Base-by-base conservation (phyloP, 2,888 invertebrate genomes). In the Leptinotarsa juncta region DNA sequence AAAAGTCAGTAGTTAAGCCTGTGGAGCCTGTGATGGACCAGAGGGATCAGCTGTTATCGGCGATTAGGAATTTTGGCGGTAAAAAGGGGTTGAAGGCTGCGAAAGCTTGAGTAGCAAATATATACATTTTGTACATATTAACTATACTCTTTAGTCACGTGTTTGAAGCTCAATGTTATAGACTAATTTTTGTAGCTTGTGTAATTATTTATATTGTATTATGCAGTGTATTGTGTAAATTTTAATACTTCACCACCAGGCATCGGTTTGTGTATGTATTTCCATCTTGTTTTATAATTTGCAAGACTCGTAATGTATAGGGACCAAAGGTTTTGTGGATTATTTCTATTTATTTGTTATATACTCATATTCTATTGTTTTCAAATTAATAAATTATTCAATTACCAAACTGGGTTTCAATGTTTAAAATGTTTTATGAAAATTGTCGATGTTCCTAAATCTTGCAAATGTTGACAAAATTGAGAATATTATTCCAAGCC, bases 61-160 rank as follows among this genome's bases (percentile, higher is more conserved):
- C 94, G 20, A 95, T 95, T 82, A 89, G 94, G 78, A 92, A 90
- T 84, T 94, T 94, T 78, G 93, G 93, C 15, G 88, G 88, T 7
- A 87, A 87, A 73, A 87, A 87, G 73, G 88, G 88, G 32, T 80
- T 88, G 57, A 86, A 82, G 76, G 77, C 84, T 65, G 84, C 81
- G 23, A 86, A 85, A 83, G 81, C 82, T 42, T 84, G 80, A 82
- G 20, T 26, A 66, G 48, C 26, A 16, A 49, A 62, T 18, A 4
- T 60, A 49, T 49, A 48, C 32, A 16, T 48, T 18, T 71, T 65
- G 71, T 71, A 71, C 18, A 51, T 65, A 65, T 65, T 66, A 53
- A 26, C 18, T 65, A 32, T 71, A 57, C 48, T 51, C 16, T 50
- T 65, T 51, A 65, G 60, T 65, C 26, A 42, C 55, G 68, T 68